phyloP scores from a whole-genome alignment of 2,113 vertebrate genomes.

The Agapornis roseicollis region DNA sequence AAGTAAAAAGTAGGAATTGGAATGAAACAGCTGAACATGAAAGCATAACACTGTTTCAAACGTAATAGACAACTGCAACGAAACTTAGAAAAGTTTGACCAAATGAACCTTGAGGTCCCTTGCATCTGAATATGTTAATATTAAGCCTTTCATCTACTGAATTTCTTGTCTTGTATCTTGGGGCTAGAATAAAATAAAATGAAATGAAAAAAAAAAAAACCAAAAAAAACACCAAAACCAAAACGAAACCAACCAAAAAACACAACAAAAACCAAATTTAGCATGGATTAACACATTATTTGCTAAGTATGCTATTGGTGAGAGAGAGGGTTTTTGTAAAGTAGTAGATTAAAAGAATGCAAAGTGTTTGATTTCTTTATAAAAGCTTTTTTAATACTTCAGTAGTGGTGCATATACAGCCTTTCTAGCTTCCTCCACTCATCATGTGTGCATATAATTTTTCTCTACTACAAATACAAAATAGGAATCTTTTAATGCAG shows the following conservation, averaged over 20 bases:
- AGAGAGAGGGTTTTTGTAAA: background rate
- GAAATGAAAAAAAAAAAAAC: too few species aligned
- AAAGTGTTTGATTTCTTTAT: background rate
- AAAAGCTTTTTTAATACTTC: background rate
- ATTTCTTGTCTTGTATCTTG: background rate
- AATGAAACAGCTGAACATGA: background rate
- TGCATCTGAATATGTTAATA: too few species aligned
- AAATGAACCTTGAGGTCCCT: background rate
- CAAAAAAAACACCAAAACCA: too few species aligned
- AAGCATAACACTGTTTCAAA: background rate
- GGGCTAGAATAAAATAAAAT: background rate
- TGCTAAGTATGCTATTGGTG: background rate
- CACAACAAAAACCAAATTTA: too few species aligned
- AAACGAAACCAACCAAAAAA: too few species aligned
- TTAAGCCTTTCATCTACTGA: background rate
- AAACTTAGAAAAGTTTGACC: background rate
- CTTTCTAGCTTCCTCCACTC: background rate
- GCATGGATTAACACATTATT: background rate
- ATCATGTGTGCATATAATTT: background rate
- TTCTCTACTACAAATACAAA: background rate
- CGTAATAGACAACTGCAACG: background rate
- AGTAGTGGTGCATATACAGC: background rate
- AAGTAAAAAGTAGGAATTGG: background rate
- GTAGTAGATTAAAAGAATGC: background rate
- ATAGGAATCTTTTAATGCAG: background rate